phyloP scores from a whole-genome alignment of 2,113 vertebrate species.

The Anguilla japonica region DNA sequence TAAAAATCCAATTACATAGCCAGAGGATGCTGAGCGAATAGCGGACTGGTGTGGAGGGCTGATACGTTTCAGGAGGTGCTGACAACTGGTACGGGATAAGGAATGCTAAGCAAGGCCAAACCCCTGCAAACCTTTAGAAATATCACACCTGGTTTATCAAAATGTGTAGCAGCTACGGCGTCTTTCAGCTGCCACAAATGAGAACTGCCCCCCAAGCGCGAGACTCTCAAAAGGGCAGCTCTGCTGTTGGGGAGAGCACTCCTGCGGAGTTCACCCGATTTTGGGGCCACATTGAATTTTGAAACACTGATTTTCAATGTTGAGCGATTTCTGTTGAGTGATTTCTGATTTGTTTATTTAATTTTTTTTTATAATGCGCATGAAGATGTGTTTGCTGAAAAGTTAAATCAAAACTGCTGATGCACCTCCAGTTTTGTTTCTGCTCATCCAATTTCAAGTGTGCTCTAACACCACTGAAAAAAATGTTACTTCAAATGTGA shows the following conservation, averaged over 20 bases:
- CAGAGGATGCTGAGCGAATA: slow-evolving; percentile 28
- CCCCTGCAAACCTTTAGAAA: slow-evolving; percentile 37
- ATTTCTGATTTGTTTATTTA: background rate
- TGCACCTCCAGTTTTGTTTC: background rate
- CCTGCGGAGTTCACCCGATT: background rate
- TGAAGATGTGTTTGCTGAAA: background rate
- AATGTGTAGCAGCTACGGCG: slow-evolving; percentile 30
- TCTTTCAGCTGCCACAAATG: background rate
- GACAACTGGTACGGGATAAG: slow-evolving; percentile 37
- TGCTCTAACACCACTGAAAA: background rate
- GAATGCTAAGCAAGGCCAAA: slow-evolving; percentile 36
- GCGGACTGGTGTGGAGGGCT: slow-evolving; percentile 36
- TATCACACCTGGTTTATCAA: slow-evolving; percentile 36
- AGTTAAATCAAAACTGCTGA: background rate
- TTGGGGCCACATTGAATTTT: background rate
- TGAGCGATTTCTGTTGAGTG: background rate
- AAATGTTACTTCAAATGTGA: background rate
- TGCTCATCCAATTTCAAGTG: background rate
- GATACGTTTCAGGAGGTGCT: slow-evolving; percentile 55
- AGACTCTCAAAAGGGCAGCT: background rate
- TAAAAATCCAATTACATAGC: slow-evolving; percentile 50
- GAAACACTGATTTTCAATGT: background rate
- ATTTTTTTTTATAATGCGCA: background rate
- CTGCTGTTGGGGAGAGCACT: background rate
- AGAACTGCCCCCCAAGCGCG: background rate